Evolutionary conservation across 1,140 invertebrate genomes (phyloP).

Genomic region (Andricus grossulariae): DNA sequence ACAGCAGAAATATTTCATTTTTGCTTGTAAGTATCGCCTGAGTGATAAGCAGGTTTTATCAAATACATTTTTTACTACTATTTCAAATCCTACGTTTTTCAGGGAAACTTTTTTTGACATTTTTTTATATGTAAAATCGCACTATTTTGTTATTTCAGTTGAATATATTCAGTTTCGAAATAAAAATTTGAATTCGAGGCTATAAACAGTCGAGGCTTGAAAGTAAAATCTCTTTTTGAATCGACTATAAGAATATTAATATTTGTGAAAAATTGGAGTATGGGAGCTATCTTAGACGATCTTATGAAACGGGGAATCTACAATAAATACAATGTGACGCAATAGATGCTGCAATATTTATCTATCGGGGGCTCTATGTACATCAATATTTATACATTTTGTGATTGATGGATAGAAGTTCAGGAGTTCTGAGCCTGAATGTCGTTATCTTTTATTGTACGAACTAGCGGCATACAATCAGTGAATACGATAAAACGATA

Average conservation of each 20-base stretch:
- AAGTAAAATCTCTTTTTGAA: too few relatives aligned
- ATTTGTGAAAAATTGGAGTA: not conserved
- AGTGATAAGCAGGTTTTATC: too few relatives aligned
- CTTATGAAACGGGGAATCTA: not conserved
- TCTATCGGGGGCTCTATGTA: not conserved
- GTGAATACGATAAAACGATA: too few relatives aligned
- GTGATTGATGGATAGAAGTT: not conserved
- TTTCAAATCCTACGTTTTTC: too few relatives aligned
- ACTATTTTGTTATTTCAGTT: too few relatives aligned
- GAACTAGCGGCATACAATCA: too few relatives aligned
- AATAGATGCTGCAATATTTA: not conserved
- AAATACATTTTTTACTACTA: too few relatives aligned
- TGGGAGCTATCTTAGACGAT: not conserved
- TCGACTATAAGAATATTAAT: not conserved
- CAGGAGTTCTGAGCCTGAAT: not conserved
- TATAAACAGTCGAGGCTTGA: too few relatives aligned
- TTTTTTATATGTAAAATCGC: too few relatives aligned
- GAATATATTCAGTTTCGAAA: too few relatives aligned
- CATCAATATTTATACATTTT: not conserved
- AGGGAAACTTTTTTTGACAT: too few relatives aligned
- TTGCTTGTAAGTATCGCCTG: not conserved
- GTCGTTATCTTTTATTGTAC: not conserved
- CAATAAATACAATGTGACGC: slow-evolving; percentile 7
- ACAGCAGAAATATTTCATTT: not conserved
- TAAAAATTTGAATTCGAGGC: too few relatives aligned